Base-by-base conservation (phyloP, 2,888 invertebrate species). In the Tuta absoluta region DNA sequence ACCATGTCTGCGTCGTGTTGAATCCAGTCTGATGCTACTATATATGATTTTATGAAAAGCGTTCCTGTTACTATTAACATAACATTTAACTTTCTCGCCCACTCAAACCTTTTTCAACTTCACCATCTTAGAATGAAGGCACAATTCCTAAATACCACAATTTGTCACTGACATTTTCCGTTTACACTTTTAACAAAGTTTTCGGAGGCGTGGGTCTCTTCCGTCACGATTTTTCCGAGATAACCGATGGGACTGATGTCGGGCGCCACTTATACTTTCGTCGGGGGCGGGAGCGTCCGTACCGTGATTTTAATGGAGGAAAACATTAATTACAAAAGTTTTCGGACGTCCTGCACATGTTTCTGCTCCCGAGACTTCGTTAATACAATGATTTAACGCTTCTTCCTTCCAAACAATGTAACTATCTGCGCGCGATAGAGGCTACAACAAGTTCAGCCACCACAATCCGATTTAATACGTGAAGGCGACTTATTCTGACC, bases 321-420 rank as follows among this genome's bases (percentile, higher is more conserved):
- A 75, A 79, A 80, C 76, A 77, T 79, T 80, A 79, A 77, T 78
- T 76, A 78, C 73, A 69, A 75, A 79, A 80, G 74, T 80, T 77
- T 76, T 49, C 57, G 62, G 64, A 41, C 66, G 28, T 56, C 21
- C 21, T 62, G 37, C 57, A 53, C 53, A 61, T 63, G 66, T 63
- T 63, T 56, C 63, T 62, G 53, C 45, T 61, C 49, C 11, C 49
- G 61, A 45, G 60, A 61, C 62, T 62, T 62, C 51, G 62, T 53
- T 62, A 62, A 62, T 62, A 53, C 62, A 51, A 53, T 62, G 62
- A 62, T 62, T 62, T 53, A 62, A 62, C 62, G 41, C 33, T 62
- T 61, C 48, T 45, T 56, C 56, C 60, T 60, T 45, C 41, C 45
- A 45, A 60, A 60, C 45, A 48, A 33, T 33, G 33, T 33, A 56